A percentile compares a stretch with the other conserved stretches of the same genome.
phyloP scores from a whole-genome alignment of 2,888 invertebrate genomes.

The Aphodius sticticus region DNA sequence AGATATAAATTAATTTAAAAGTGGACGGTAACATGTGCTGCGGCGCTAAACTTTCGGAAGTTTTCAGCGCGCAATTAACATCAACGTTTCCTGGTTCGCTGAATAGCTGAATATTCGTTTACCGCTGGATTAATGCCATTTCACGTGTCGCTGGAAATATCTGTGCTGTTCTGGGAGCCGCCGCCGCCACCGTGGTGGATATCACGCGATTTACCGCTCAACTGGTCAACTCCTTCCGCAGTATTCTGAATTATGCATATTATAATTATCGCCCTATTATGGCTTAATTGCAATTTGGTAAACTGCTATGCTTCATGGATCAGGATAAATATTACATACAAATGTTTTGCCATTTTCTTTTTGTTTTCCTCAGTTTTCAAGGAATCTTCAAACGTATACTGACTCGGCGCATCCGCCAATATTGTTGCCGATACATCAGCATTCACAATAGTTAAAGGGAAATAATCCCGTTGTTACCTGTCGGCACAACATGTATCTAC shows the following conservation, averaged over 20 bases:
- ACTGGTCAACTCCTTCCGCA: background rate
- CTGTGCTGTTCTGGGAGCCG: too few relatives aligned
- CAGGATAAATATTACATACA: too few relatives aligned
- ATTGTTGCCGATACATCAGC: too few relatives aligned
- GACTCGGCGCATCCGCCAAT: too few relatives aligned
- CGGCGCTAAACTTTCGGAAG: conserved; percentile 48
- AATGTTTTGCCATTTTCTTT: too few relatives aligned
- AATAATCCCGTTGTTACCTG: too few relatives aligned
- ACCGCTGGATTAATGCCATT: background rate
- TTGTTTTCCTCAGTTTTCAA: too few relatives aligned
- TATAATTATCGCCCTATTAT: background rate
- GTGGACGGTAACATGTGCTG: conserved; percentile 53
- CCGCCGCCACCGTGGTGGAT: too few relatives aligned
- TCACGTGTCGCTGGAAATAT: background rate
- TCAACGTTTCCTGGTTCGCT: conserved; percentile 25
- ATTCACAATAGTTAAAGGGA: too few relatives aligned
- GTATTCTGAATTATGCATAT: background rate
- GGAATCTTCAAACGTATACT: too few relatives aligned
- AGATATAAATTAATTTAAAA: conserved; percentile 57
- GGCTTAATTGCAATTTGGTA: background rate
- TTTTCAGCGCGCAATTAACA: conserved; percentile 51
- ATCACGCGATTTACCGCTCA: too few relatives aligned
- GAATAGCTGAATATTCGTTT: conserved; percentile 17
- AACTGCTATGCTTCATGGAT: background rate
- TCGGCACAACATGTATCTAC: too few relatives aligned